Evolutionary conservation across 2,888 invertebrate species (phyloP), one percentile per base, ranked within the genome.

Genomic region (Horisme vitalbata): DNA sequence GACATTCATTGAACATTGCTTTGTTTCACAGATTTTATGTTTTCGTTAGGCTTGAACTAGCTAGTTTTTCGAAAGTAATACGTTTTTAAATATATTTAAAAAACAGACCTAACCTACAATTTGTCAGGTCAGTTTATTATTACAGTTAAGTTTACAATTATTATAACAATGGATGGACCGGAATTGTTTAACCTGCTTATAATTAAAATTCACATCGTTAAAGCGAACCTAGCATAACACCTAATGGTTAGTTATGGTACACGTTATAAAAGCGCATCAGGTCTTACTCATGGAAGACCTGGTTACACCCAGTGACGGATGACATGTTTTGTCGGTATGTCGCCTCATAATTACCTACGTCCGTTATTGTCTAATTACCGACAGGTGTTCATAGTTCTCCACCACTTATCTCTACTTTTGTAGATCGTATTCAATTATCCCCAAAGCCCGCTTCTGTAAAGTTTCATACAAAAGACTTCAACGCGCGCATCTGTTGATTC

Each of bases 321-420:
- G 76, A 71, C 77, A 55, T 61, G 69, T 72, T 76, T 60, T 60
- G 57, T 45, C 61, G 63, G 71, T 65, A 61, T 66, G 68, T 69
- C 49, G 64, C 62, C 62, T 66, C 64, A 70, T 73, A 71, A 74
- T 65, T 74, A 59, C 71, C 61, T 61, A 67, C 61, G 68, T 71
- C 76, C 71, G 71, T 63, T 72, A 64, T 59, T 62, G 57, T 72
- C 65, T 75, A 77, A 79, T 38, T 79, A 67, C 66, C 55, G 57
- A 68, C 79, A 81, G 80, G 79, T 83, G 81, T 69, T 65, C 63
- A 61, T 44, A 65, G 68, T 64, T 62, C 62, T 44, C 63, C 38
- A 52, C 46, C 53, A 55, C 56, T 61, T 51, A 49, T 9, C 51
- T 56, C 58, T 13, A 7, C 23, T 13, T 12, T 13, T 13, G 8